Conservation (phyloP, 2,888 invertebrate species). For the Agrochola litura region DNA sequence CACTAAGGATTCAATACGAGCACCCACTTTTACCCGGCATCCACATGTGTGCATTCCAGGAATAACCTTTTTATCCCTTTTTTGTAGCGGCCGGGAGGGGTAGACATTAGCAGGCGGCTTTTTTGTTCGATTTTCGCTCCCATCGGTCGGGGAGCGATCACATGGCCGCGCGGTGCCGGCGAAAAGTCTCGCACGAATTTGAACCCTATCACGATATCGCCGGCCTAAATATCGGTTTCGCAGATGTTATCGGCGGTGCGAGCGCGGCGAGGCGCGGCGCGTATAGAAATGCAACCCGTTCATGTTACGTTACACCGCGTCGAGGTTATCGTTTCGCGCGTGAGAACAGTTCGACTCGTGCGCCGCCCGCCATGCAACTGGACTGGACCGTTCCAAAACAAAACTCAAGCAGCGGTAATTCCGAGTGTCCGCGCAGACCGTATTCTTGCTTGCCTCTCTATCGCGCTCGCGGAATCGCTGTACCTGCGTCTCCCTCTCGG, state of each 20-base stretch:
- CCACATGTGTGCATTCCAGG: constrained; percentile 89
- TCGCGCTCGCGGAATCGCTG: constrained; percentile 69
- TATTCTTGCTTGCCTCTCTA: constrained; percentile 67
- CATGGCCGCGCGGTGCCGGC: constrained; percentile 80
- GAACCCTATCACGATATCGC: constrained; percentile 84
- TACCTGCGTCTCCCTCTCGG: constrained; percentile 72
- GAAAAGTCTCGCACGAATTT: constrained; percentile 80
- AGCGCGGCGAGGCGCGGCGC: constrained; percentile 81
- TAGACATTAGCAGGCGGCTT: constrained; percentile 86
- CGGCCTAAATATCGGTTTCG: constrained; percentile 86
- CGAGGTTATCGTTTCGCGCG: constrained; percentile 68
- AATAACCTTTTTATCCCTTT: constrained; percentile 88
- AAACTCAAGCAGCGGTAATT: constrained; percentile 86
- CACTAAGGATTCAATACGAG: constrained; percentile 80
- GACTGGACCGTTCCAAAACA: constrained; percentile 84
- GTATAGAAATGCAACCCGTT: constrained; percentile 82
- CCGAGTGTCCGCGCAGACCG: constrained; percentile 80
- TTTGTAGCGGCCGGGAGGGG: constrained; percentile 83
- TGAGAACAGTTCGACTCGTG: constrained; percentile 78
- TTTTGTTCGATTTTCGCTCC: constrained; percentile 83
- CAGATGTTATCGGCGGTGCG: constrained; percentile 85
- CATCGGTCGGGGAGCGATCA: constrained; percentile 83
- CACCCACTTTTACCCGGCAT: constrained; percentile 83
- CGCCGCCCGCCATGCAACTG: constrained; percentile 84
- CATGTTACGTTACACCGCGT: constrained; percentile 76